Percentiles rank a stretch among this genome's conserved stretches.
Conservation (phyloP, 1,140 invertebrate genomes). For the Apolygus lucorum region DNA sequence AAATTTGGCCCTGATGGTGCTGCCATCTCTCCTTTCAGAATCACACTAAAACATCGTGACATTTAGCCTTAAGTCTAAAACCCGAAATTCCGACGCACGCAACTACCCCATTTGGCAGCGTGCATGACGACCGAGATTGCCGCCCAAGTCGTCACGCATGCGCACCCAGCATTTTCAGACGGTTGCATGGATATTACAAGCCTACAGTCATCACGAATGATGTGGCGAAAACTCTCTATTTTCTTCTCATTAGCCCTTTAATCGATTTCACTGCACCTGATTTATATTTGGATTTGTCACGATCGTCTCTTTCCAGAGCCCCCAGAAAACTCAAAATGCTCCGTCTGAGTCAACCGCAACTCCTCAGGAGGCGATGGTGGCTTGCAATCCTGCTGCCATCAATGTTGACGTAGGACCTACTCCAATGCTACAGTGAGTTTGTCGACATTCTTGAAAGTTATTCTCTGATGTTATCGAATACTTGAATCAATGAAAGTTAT, state of each 20-base stretch:
- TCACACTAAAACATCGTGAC: too few relatives aligned
- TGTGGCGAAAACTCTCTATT: not conserved
- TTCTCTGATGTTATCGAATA: not conserved
- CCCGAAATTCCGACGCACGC: too few relatives aligned
- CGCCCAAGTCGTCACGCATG: too few relatives aligned
- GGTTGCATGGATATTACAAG: too few relatives aligned
- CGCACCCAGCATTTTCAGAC: too few relatives aligned
- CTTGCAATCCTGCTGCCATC: not conserved
- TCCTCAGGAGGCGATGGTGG: not conserved
- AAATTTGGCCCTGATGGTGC: too few relatives aligned
- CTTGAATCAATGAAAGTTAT: not conserved
- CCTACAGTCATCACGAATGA: too few relatives aligned
- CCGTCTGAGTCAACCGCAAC: not conserved
- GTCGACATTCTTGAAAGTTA: not conserved
- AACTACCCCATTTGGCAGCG: too few relatives aligned
- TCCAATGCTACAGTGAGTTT: not conserved
- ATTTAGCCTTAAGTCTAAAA: too few relatives aligned
- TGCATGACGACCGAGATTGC: too few relatives aligned
- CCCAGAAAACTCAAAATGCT: not conserved
- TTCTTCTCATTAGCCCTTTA: not conserved
- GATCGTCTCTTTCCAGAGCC: not conserved
- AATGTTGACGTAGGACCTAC: constrained; percentile 7
- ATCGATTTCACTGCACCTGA: not conserved
- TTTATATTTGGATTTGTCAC: not conserved
- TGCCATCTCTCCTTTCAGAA: too few relatives aligned